These are phyloP conservation scores for Smithornis capensis DNA, from an alignment of 2,113 vertebrate genomes.

Conservation along the genomic window DNA sequence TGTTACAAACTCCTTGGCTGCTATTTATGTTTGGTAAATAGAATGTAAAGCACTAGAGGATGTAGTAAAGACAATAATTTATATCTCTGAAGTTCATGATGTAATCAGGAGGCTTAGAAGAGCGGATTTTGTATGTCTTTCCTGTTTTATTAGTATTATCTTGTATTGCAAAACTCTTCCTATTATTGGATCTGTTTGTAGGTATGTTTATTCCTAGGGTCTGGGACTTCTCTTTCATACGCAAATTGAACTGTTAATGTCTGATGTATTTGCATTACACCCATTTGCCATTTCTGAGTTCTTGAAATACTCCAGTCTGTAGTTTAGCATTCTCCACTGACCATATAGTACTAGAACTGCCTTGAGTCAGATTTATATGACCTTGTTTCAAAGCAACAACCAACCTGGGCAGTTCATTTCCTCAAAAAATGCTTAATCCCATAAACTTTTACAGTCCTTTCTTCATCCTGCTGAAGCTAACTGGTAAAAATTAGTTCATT, in stretches of 20 bases:
- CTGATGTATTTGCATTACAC: neutral
- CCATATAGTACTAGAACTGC: neutral
- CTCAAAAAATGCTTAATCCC: neutral
- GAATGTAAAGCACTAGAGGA: constrained; percentile 19
- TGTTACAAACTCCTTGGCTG: neutral
- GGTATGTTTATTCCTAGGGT: constrained; percentile 39
- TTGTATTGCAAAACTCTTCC: constrained; percentile 20
- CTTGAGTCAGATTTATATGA: neutral
- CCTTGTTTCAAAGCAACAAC: neutral
- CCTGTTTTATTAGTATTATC: constrained; percentile 37
- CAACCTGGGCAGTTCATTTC: neutral
- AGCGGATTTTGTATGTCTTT: constrained; percentile 10
- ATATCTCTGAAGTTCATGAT: neutral
- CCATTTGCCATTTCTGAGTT: neutral
- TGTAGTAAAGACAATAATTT: constrained; percentile 31
- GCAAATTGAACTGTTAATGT: neutral
- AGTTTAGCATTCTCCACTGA: neutral
- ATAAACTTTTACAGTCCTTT: neutral
- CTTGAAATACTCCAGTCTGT: neutral
- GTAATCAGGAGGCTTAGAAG: neutral
- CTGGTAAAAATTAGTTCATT: neutral
- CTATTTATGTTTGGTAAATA: neutral
- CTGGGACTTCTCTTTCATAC: neutral
- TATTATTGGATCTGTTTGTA: constrained; percentile 28
- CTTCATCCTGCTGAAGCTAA: neutral